A percentile compares a stretch with the other conserved stretches of the same genome.
phyloP scores from a whole-genome alignment of 2,797 vertebrate species.

The Sarcoramphus papa region DNA sequence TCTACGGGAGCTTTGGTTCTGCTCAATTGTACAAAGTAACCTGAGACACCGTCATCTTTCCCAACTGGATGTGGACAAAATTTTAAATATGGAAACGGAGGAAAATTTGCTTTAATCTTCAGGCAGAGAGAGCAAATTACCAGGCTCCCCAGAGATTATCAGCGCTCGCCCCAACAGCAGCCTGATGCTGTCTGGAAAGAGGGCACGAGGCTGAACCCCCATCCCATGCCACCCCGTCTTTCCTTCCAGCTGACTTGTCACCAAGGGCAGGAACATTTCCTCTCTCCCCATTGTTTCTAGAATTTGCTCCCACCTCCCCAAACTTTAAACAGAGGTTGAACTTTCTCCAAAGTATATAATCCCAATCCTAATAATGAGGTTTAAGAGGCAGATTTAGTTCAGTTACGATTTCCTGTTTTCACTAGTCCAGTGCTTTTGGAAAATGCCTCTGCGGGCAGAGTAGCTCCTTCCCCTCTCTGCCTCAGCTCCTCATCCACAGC shows the following conservation, averaged over 20 bases:
- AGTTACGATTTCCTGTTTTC: neutral
- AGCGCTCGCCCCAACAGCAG: neutral
- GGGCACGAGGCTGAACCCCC: neutral
- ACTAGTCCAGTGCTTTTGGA: neutral
- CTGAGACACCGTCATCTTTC: neutral
- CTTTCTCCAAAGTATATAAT: neutral
- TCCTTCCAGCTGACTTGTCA: neutral
- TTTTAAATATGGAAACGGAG: neutral
- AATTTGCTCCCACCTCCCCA: neutral
- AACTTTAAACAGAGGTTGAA: neutral
- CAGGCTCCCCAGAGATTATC: neutral
- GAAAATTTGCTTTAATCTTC: neutral
- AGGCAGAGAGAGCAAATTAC: neutral
- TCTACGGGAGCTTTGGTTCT: neutral
- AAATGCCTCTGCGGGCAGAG: neutral
- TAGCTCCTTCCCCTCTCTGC: neutral
- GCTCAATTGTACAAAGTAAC: neutral
- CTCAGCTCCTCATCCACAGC: neutral
- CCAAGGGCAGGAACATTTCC: neutral
- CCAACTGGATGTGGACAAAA: neutral
- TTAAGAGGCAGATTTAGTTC: neutral
- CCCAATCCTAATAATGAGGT: constrained; percentile 15
- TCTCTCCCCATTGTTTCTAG: neutral
- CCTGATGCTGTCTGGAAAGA: neutral
- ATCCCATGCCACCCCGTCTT: rapidly evolving